phyloP scores from a whole-genome alignment of 1,140 invertebrate species.

The Danaus melanippus region DNA sequence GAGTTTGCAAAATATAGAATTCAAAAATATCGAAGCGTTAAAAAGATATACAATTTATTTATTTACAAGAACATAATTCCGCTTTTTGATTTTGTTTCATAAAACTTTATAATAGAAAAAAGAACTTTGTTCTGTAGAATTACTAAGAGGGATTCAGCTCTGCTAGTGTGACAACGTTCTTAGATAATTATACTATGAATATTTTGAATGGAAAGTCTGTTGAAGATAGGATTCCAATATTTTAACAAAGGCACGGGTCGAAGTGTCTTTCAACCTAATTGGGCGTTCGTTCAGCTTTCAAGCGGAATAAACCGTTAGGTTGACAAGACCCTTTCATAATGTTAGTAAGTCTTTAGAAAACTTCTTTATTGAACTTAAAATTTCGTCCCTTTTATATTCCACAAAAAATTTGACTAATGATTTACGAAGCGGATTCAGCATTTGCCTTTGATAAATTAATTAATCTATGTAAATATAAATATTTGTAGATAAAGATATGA shows the following conservation, averaged over 20 bases:
- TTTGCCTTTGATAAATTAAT: too few relatives aligned
- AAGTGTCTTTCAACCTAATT: constrained; percentile 35
- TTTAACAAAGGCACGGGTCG: constrained; percentile 22
- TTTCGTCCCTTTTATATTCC: too few relatives aligned
- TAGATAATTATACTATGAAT: constrained; percentile 13
- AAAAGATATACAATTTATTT: constrained; percentile 7
- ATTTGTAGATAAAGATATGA: too few relatives aligned
- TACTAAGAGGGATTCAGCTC: too few relatives aligned
- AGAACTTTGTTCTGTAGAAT: constrained; percentile 3
- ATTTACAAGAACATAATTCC: background rate
- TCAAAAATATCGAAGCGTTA: too few relatives aligned
- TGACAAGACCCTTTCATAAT: constrained; percentile 8
- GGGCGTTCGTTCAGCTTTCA: constrained; percentile 26
- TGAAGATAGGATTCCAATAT: constrained; percentile 17
- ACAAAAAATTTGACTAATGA: too few relatives aligned
- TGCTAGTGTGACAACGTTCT: background rate
- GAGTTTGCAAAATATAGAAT: too few relatives aligned
- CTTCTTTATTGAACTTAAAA: too few relatives aligned
- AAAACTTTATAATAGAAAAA: background rate
- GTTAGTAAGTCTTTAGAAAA: constrained; percentile 8
- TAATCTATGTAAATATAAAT: too few relatives aligned
- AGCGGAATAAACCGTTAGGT: constrained; percentile 23
- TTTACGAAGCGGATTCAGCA: too few relatives aligned
- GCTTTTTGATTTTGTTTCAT: background rate
- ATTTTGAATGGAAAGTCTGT: constrained; percentile 13